Percentiles rank a stretch among this genome's conserved stretches.
Conservation (phyloP, 2,797 vertebrate genomes). For the Merluccius polli region DNA sequence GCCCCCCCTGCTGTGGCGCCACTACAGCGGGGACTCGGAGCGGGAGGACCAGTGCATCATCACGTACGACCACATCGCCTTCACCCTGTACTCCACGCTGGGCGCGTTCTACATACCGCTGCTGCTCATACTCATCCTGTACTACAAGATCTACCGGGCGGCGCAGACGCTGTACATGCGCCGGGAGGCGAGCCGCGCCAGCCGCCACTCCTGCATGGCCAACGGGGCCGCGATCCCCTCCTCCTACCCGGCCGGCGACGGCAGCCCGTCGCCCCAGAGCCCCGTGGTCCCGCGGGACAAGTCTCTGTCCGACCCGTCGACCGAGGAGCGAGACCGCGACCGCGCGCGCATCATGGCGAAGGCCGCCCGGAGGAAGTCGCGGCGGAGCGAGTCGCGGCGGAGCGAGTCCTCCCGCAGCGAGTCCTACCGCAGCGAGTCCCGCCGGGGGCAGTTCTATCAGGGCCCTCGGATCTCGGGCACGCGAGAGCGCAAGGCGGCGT, state of each 20-base stretch:
- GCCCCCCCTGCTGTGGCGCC: slow-evolving; percentile 82
- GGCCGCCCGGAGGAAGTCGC: slow-evolving; percentile 74
- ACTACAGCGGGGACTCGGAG: slow-evolving; percentile 32
- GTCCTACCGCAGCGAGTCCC: slow-evolving; percentile 60
- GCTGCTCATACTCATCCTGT: slow-evolving; percentile 84
- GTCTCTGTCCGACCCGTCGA: slow-evolving; percentile 84
- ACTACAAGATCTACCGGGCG: slow-evolving; percentile 82
- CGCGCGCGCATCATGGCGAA: slow-evolving; percentile 67
- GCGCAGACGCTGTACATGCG: slow-evolving; percentile 87
- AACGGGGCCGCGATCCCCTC: slow-evolving; percentile 82
- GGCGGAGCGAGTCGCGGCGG: slow-evolving; percentile 71
- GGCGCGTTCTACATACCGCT: slow-evolving; percentile 89
- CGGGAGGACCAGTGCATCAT: slow-evolving; percentile 73
- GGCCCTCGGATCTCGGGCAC: slow-evolving; percentile 45
- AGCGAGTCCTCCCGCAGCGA: slow-evolving; percentile 73
- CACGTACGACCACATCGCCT: slow-evolving; percentile 82
- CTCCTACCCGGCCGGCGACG: slow-evolving; percentile 61
- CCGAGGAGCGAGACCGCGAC: slow-evolving; percentile 75
- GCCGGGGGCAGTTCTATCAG: slow-evolving; percentile 78
- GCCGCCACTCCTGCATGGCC: too few relatives aligned
- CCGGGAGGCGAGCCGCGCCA: too few relatives aligned
- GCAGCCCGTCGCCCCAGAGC: slow-evolving; percentile 63
- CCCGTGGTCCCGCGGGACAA: slow-evolving; percentile 81
- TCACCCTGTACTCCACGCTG: slow-evolving; percentile 85
- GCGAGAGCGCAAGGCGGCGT: slow-evolving; percentile 83